phyloP scores from a whole-genome alignment of 2,113 vertebrate genomes.

The Phycodurus eques region DNA sequence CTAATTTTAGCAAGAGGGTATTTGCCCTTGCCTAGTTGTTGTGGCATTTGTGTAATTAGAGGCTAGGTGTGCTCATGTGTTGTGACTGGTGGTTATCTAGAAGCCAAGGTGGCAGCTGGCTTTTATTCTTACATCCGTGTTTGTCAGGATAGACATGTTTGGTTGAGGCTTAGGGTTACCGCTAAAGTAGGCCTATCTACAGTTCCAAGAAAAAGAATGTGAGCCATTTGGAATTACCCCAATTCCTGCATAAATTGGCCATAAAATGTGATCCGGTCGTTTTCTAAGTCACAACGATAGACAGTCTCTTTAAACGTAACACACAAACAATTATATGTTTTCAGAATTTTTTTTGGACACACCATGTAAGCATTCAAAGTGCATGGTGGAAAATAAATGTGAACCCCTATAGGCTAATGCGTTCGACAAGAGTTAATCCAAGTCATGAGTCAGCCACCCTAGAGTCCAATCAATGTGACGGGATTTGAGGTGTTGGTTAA shows the following conservation, averaged over 20 bases:
- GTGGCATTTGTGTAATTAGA: conserved; percentile 4
- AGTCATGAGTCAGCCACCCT: too few relatives aligned
- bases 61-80: background rate
- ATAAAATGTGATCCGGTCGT: background rate
- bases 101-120: background rate
- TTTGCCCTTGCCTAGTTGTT: background rate
- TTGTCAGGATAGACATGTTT: background rate
- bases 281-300: too few relatives aligned
- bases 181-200: background rate
- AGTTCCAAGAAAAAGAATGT: background rate
- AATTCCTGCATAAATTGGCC: background rate
- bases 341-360: too few relatives aligned
- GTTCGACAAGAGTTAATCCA: too few relatives aligned
- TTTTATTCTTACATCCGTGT: background rate
- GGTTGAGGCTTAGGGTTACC: background rate
- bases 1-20: background rate
- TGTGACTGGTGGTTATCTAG: background rate
- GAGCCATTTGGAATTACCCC: background rate
- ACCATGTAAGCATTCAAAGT: too few relatives aligned
- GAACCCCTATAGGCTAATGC: too few relatives aligned
- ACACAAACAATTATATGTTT: too few relatives aligned
- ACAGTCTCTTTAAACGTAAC: too few relatives aligned
- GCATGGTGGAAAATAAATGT: too few relatives aligned
- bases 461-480: too few relatives aligned
- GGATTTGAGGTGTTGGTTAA: too few relatives aligned